Evolutionary conservation across 2,113 vertebrate species (phyloP).

Genomic region (Stigmatopora nigra): DNA sequence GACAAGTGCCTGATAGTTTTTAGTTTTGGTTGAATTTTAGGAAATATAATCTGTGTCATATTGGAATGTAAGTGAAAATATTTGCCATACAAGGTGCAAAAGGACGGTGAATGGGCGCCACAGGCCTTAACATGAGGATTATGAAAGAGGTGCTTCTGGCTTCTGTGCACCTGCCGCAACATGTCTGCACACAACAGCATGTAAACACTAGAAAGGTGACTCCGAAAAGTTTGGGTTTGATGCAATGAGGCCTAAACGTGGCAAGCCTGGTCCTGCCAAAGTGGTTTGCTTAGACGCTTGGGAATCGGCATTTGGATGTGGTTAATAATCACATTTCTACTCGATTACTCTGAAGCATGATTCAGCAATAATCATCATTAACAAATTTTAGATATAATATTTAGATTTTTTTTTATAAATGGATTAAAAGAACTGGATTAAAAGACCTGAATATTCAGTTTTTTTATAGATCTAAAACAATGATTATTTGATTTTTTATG

Average conservation of each 20-base stretch:
- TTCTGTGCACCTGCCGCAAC: slow-evolving; percentile 44
- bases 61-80: slow-evolving; percentile 51
- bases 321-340: too few relatives aligned
- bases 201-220: slow-evolving; percentile 37
- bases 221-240: slow-evolving; percentile 37
- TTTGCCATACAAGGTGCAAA: slow-evolving; percentile 60
- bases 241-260: slow-evolving; percentile 15
- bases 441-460: too few relatives aligned
- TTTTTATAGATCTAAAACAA: too few relatives aligned
- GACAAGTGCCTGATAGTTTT: not conserved
- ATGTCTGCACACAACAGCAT: slow-evolving; percentile 32
- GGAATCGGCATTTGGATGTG: slow-evolving; percentile 2
- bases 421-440: too few relatives aligned
- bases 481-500: too few relatives aligned
- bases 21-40: slow-evolving; percentile 21
- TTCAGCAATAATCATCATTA: too few relatives aligned
- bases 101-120: slow-evolving; percentile 50
- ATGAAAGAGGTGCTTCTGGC: slow-evolving; percentile 50
- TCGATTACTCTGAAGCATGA: too few relatives aligned
- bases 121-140: slow-evolving; percentile 39
- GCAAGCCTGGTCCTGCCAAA: slow-evolving; percentile 40
- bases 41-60: slow-evolving; percentile 40
- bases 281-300: not conserved
- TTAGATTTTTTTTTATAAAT: too few relatives aligned
- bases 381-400: too few relatives aligned